These are phyloP conservation scores for Mellilla xanthometata DNA, from an alignment of 2,888 invertebrate genomes.

Conservation along the genomic window DNA sequence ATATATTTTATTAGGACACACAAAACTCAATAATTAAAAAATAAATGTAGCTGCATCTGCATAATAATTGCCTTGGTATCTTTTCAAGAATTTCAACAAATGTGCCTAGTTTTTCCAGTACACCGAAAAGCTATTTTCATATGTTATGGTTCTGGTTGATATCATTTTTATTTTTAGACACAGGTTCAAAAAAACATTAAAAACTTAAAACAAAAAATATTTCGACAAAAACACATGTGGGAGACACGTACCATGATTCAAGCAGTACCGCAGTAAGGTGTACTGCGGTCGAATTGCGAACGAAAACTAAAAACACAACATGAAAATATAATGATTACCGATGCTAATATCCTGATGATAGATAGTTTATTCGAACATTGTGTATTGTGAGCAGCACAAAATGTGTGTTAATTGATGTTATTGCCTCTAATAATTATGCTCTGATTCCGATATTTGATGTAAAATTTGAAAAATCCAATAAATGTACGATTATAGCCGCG, in stretches of 20 bases:
- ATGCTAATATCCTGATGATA: slow-evolving; percentile 35
- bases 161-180: slow-evolving; percentile 65
- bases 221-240: slow-evolving; percentile 16
- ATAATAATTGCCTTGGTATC: too few relatives aligned
- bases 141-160: slow-evolving; percentile 34
- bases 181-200: slow-evolving; percentile 5
- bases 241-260: slow-evolving; percentile 56
- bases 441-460: too few relatives aligned
- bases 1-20: too few relatives aligned
- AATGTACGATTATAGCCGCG: background rate
- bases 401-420: slow-evolving; percentile 1
- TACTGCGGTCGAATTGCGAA: slow-evolving; percentile 42
- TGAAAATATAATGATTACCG: slow-evolving; percentile 46
- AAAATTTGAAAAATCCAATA: background rate
- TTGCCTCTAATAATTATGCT: too few relatives aligned
- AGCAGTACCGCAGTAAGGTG: slow-evolving; percentile 26
- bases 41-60: too few relatives aligned
- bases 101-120: too few relatives aligned
- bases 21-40: too few relatives aligned
- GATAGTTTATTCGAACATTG: slow-evolving; percentile 27
- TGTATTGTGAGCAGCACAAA: slow-evolving; percentile 2
- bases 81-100: too few relatives aligned
- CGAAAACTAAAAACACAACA: slow-evolving; percentile 49
- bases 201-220: slow-evolving; percentile 17
- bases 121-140: background rate